phyloP scores from a whole-genome alignment of 1,140 invertebrate genomes.

The Philotrypesis tridentata region DNA sequence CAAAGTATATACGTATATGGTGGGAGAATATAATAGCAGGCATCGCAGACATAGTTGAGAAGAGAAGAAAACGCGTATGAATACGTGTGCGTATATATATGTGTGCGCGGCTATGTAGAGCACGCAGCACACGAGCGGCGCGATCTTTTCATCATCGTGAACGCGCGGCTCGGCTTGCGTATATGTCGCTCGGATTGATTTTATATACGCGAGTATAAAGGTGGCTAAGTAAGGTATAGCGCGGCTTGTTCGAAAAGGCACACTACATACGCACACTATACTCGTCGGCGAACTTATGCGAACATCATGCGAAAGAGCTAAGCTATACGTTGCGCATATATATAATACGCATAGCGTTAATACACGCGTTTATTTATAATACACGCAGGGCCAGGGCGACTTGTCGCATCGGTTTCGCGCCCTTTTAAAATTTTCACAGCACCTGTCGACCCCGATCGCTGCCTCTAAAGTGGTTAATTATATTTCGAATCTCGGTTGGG shows the following conservation, averaged over 20 bases:
- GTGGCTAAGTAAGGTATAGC: neutral
- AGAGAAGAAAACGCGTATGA: no score
- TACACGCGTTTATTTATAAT: constrained; percentile 33
- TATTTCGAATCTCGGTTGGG: constrained; percentile 12
- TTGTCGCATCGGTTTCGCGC: neutral
- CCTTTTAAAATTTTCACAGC: constrained; percentile 12
- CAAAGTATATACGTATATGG: neutral
- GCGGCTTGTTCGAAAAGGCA: constrained; percentile 17
- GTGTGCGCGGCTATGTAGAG: neutral
- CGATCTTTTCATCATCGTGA: neutral
- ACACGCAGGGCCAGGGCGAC: neutral
- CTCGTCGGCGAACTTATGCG: neutral
- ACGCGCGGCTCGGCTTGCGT: neutral
- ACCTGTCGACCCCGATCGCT: neutral
- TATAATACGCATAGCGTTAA: no score
- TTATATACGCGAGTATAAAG: neutral
- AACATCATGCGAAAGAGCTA: constrained; percentile 1
- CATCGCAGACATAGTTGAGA: neutral
- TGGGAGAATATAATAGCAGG: neutral
- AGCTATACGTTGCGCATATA: neutral
- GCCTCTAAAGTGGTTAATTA: neutral
- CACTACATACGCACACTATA: no score
- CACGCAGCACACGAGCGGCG: neutral
- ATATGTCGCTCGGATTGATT: constrained; percentile 27
- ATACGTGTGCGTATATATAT: neutral